These are phyloP conservation scores for Pentamera pediparva DNA, from an alignment of 53 echinoderm and acorn worm genomes.

Conservation along the genomic window DNA sequence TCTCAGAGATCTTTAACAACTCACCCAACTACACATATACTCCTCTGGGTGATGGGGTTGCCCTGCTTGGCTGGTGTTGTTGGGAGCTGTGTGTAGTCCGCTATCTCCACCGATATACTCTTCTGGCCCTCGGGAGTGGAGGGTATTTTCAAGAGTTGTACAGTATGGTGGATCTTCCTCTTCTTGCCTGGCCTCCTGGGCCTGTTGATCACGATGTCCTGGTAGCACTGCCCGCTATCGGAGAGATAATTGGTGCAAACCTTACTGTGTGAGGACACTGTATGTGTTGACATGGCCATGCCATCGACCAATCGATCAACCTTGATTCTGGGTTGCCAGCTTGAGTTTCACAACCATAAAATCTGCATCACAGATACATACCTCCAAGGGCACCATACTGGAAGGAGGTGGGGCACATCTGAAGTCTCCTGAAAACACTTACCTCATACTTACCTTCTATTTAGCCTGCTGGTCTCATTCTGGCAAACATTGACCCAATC, in stretches of 20 bases:
- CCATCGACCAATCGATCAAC: background rate
- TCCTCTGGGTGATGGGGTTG: background rate
- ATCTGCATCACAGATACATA: no score
- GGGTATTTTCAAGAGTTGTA: conserved; percentile 84
- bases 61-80: conserved; percentile 26
- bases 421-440: no score
- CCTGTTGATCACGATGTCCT: conserved; percentile 50
- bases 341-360: no score
- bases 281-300: background rate
- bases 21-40: conserved; percentile 30
- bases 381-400: no score
- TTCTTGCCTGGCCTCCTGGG: conserved; percentile 41
- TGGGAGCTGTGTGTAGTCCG: conserved; percentile 34
- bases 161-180: conserved; percentile 64
- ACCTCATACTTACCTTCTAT: no score
- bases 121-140: conserved; percentile 90
- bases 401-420: no score
- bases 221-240: conserved; percentile 76
- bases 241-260: background rate
- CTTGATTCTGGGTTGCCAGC: background rate
- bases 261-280: background rate
- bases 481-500: no score
- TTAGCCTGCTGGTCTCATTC: no score
- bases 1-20: background rate
- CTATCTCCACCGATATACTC: conserved; percentile 70